Base-by-base conservation (phyloP, 2,113 vertebrate species). In the Oreochromis tanganicae region DNA sequence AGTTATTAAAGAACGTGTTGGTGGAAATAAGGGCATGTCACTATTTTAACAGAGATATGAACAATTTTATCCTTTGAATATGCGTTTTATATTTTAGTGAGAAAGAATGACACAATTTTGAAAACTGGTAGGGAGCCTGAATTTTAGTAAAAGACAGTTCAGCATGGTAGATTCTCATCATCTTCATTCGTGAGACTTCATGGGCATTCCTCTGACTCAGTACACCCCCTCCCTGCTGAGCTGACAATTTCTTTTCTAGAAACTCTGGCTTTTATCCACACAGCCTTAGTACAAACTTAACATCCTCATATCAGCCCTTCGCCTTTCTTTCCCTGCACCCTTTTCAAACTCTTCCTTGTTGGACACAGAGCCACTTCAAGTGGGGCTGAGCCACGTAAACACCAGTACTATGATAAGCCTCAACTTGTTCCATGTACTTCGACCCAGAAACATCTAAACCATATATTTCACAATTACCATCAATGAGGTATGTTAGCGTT, bases 121-220 rank as follows among this genome's bases (percentile, higher is more conserved):
- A 48, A 78, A 78, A 46, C 10, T 50, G 71, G 71, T 78, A 50
- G 71, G 24, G 43, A 50, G 46, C 27, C 75, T 66, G 34, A 12
- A 66, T 73, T 66, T 43, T 21, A 11, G 24, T 68, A 27, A 83
- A 68, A 79, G 10, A 61, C 27, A 32, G 29, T 54, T 79, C 57
- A 85, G n/a, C 9, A 3, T 29, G 54, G 83, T 82, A 82, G 46
- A 36, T 61, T 87, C 80, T 78, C n/a, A 24, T 82, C 48, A 84
- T n/a, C 83, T 75, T 71, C 50, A 66, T 85, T 43, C n/a, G 7
- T 27, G 50, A 82, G 79, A 88, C 81, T 83, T 85, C 79, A 90
- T 9, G 81, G 86, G 83, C 85, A 89, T 89, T 61, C 92, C 89
- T 89, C 83, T 91, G 88, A 90, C 78, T 91, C 91, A 92, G 56